Base-by-base conservation (phyloP, 92 coral and sea anemone species). In the Porites lobata region DNA sequence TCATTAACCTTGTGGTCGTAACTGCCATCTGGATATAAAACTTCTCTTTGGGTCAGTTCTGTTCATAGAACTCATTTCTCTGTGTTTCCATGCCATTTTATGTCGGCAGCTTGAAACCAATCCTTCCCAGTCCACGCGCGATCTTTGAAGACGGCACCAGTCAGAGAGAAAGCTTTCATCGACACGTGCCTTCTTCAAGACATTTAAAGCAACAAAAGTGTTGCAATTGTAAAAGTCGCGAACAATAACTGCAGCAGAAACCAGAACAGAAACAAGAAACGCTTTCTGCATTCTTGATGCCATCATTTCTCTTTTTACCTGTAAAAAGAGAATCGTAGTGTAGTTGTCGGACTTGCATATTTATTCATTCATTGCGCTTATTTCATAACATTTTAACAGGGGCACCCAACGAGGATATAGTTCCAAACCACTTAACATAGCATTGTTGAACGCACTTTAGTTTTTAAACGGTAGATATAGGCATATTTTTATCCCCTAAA, bases 111-210 rank as follows among this genome's bases (percentile, higher is more conserved):
- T 78, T 9, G 72, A 83, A 43, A 88, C 63, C 71, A 92, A n/a
- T 14, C 77, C 87, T 66, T 81, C 76, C 92, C 95, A 92, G 71
- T 89, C 87, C 59, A 75, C 62, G 29, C 91, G 80, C 88, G 90
- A 92, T 29, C 70, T 81, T 74, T 92, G 85, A 67, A 92, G 56
- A 2, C 87, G 87, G 82, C 90, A 83, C 95, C 92, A 92, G 63
- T 92, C 92, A 1, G 52, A 54, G 29, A 73, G 81, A 32, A 87
- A 87, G 19, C 17, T 53, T 19, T 87, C 69, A 20, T 26, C 66
- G 18, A 64, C 74, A 3, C 7, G 67, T 29, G 79, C n/a, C n/a
- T 8, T 75, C 17, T 51, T 51, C 38, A 9, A 5, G 9, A 9
- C 4, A 47, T 8, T 75, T 43, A 6, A 19, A 20, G 63, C 47